Evolutionary conservation across 1,140 invertebrate species (phyloP), one percentile per base, ranked within the genome.

Genomic region (Dufourea novaeangliae): DNA sequence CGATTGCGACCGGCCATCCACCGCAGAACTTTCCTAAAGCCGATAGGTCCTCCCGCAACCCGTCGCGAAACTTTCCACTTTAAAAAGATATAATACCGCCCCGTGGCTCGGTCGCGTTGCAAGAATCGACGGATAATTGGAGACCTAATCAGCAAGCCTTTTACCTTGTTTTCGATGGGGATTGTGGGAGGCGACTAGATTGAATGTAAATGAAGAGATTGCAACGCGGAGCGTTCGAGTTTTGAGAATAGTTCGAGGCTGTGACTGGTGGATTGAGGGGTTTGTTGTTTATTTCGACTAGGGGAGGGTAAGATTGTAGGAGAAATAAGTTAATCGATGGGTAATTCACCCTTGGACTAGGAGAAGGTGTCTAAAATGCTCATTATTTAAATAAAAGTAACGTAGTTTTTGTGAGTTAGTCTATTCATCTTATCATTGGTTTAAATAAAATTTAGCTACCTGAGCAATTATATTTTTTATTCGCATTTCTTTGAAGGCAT

Each of bases 1-100:
- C 61, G 61, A n/a, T 68, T 63, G 22, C 41, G 59, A 68, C 64
- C 32, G 34, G 8, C n/a, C 34, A 50, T 46, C 69, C 61, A 68
- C 71, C 64, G 54, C 57, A 41, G 44, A 72, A 39, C 61, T 61
- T 74, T 76, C 73, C 85, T 87, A 87, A 87, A 87, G 83, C 84
- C 44, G 85, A 87, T 85, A 76, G 77, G 25, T 67, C 63, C 63
- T 73, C 67, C 17, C 34, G 52, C 29, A n/a, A n/a, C n/a, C 22
- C 50, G 12, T n/a, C 44, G 25, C 32, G 64, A 41, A 70, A 62
- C 56, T 71, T 77, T 71, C 32, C 50, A n/a, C 73, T 76, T 76
- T 76, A 76, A 75, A 64, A 63, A 34, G 62, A 74, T 39, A n/a
- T n/a, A 20, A 10, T 32, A 29, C 32, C 17, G 11, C 29, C 11